Evolutionary conservation across 2,797 vertebrate genomes (phyloP).

Genomic region (Chiloscyllium punctatum): DNA sequence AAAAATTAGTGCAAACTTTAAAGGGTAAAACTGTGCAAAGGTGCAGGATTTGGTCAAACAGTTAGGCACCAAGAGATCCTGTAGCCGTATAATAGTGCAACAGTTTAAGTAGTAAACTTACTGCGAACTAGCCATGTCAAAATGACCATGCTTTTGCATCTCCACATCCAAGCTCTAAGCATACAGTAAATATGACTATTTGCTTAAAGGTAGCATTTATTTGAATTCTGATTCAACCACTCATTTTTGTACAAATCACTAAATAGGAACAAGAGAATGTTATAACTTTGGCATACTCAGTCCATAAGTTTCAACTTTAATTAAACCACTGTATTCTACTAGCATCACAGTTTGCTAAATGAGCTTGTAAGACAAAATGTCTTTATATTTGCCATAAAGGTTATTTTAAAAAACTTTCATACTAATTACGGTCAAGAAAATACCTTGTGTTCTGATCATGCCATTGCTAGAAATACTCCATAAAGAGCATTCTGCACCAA

Average conservation of each 20-base stretch:
- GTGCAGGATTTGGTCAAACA: constrained; percentile 28
- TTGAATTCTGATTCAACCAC: neutral
- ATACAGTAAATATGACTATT: neutral
- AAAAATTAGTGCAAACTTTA: constrained; percentile 16
- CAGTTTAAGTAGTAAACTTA: constrained; percentile 32
- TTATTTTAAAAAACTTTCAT: neutral
- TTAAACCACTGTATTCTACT: too few species aligned
- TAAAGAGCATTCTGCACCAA: neutral
- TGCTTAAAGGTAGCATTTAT: neutral
- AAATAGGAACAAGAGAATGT: neutral
- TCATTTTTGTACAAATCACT: constrained; percentile 10
- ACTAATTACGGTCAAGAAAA: neutral
- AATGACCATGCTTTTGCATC: neutral
- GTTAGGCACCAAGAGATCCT: constrained; percentile 35
- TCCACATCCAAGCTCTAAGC: too few species aligned
- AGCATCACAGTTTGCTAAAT: too few species aligned
- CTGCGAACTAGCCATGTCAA: neutral
- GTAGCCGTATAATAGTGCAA: constrained; percentile 21
- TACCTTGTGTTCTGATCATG: neutral
- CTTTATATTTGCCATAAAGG: neutral
- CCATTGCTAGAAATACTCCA: neutral
- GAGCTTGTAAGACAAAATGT: too few species aligned
- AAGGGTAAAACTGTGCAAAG: constrained; percentile 21
- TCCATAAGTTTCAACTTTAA: neutral
- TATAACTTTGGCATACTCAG: neutral